Evolutionary conservation across 2,113 vertebrate genomes (phyloP).

Genomic region (Myotis davidii): DNA sequence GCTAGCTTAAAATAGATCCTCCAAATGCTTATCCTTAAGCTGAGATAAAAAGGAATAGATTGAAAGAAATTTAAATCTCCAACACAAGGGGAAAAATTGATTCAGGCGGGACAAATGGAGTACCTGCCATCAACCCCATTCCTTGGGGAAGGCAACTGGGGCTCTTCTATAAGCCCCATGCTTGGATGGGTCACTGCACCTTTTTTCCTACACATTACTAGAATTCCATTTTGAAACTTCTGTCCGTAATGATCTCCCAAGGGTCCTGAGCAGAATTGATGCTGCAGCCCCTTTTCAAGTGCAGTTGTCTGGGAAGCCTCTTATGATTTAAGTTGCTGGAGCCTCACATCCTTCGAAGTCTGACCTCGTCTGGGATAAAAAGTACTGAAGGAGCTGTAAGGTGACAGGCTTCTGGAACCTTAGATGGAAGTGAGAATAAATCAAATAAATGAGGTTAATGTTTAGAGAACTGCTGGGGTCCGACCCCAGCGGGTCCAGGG

Average conservation of each 20-base stretch:
- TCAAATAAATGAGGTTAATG: neutral
- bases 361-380: neutral
- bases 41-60: neutral
- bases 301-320: slow-evolving; percentile 9
- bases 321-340: neutral
- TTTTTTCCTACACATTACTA: neutral
- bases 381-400: neutral
- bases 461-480: slow-evolving; percentile 46
- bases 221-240: slow-evolving; percentile 46
- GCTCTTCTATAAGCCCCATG: neutral
- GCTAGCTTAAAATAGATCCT: slow-evolving; percentile 4
- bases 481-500: no score
- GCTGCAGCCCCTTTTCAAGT: neutral
- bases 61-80: neutral
- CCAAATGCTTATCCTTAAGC: neutral
- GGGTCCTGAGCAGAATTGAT: neutral
- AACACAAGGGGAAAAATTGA: neutral
- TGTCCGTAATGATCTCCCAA: neutral
- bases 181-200: neutral
- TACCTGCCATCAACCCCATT: neutral
- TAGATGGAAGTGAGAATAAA: neutral
- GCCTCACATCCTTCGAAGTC: neutral
- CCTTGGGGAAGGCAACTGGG: neutral
- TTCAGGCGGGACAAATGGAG: neutral
- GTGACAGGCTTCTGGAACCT: neutral